A percentile compares a stretch with the other conserved stretches of the same genome.
These are phyloP conservation scores for Montipora efflorescens DNA, from an alignment of 64 coral and sea anemone genomes.

Conservation along the genomic window DNA sequence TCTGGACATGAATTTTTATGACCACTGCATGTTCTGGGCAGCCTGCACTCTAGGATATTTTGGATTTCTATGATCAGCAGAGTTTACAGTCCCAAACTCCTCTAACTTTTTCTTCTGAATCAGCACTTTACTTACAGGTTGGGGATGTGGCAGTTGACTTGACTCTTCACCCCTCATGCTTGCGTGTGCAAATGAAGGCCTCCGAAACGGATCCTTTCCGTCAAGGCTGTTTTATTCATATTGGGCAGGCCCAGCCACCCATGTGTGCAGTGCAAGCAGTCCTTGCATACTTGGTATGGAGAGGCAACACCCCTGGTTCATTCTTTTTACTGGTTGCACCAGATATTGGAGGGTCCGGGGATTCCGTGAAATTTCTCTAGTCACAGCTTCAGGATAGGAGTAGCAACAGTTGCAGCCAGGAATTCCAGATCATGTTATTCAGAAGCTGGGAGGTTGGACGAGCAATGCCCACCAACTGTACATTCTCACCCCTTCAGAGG, in stretches of 20 bases:
- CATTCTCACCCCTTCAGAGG: too few relatives aligned
- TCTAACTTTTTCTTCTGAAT: not conserved
- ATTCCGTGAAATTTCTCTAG: not conserved
- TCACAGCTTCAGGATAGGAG: not conserved
- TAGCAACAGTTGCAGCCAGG: not conserved
- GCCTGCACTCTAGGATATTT: not conserved
- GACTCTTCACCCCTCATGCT: not conserved
- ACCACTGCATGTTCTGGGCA: constrained; percentile 11
- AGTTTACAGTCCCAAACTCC: too few relatives aligned
- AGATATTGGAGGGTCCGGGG: not conserved
- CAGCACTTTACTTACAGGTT: too few relatives aligned
- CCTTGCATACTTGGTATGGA: not conserved
- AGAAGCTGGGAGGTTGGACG: not conserved
- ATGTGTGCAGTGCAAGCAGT: not conserved
- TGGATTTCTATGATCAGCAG: too few relatives aligned
- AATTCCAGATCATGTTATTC: not conserved
- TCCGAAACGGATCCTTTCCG: not conserved
- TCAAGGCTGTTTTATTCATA: too few relatives aligned
- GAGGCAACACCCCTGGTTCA: not conserved
- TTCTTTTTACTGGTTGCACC: not conserved
- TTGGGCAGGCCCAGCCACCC: not conserved
- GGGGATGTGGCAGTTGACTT: too few relatives aligned
- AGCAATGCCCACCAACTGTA: not conserved
- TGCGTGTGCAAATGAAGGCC: not conserved
- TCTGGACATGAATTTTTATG: not conserved